Evolutionary conservation across 1,140 invertebrate species (phyloP).

Genomic region (Argopecten irradians): DNA sequence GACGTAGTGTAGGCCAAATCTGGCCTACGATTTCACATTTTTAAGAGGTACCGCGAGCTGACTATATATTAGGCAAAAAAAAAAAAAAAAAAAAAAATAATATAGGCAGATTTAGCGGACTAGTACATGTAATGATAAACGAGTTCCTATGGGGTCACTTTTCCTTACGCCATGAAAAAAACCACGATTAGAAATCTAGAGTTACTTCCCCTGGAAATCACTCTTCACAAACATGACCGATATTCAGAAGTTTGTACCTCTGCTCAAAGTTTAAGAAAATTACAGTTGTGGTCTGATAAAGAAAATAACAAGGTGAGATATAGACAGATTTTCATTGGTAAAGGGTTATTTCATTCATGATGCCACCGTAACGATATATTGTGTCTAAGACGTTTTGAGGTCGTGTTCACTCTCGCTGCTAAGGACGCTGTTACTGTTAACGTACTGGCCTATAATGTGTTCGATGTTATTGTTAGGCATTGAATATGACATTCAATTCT

Average conservation of each 20-base stretch:
- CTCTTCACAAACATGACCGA: neutral
- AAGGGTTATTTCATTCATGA: neutral
- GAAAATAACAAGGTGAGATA: neutral
- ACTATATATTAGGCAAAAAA: no score
- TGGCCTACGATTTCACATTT: no score
- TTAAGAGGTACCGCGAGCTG: no score
- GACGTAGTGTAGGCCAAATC: no score
- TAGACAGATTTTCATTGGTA: neutral
- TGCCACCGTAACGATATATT: neutral
- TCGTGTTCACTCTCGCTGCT: neutral
- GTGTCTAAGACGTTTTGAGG: neutral
- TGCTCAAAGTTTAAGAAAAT: neutral
- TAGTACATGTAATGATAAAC: no score
- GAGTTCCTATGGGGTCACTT: no score
- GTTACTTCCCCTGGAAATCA: neutral
- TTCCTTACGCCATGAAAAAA: no score
- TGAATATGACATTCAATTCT: no score
- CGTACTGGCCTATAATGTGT: neutral
- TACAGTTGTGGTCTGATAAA: neutral
- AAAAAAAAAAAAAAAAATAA: no score
- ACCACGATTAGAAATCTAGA: no score
- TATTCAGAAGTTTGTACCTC: neutral
- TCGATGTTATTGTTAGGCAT: neutral
- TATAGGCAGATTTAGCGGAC: no score
- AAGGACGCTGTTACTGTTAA: neutral